A percentile compares a stretch with the other conserved stretches of the same genome.
phyloP scores from a whole-genome alignment of 1,140 invertebrate genomes.

The Drosophila lini region DNA sequence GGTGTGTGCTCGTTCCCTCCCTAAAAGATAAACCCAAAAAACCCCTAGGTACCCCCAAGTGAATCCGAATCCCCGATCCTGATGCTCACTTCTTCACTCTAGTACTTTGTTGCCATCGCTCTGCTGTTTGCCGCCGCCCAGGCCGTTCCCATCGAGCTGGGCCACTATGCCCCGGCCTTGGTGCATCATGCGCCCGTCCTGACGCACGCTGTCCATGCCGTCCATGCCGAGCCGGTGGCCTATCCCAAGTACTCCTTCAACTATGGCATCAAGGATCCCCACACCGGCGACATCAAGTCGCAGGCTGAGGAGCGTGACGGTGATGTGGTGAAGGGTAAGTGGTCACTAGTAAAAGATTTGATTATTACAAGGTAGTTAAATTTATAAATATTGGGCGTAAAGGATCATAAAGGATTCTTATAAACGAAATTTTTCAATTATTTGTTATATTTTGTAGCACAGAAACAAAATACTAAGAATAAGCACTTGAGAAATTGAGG shows the following conservation, averaged over 20 bases:
- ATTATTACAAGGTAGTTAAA: neutral
- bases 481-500: slow-evolving; percentile 35
- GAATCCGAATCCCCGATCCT: slow-evolving; percentile 33
- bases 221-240: slow-evolving; percentile 83
- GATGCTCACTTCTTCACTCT: slow-evolving; percentile 55
- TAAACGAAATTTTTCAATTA: neutral
- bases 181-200: slow-evolving; percentile 76
- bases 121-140: slow-evolving; percentile 76
- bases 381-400: too few species aligned
- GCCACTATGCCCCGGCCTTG: slow-evolving; percentile 76
- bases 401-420: neutral
- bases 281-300: slow-evolving; percentile 88
- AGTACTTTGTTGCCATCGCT: slow-evolving; percentile 83
- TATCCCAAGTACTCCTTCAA: slow-evolving; percentile 86
- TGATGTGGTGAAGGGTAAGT: slow-evolving; percentile 86
- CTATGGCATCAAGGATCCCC: slow-evolving; percentile 86
- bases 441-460: neutral
- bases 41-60: neutral
- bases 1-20: slow-evolving; percentile 49
- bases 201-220: slow-evolving; percentile 73
- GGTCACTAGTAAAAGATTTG: neutral
- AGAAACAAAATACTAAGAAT: slow-evolving; percentile 60
- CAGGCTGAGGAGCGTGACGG: slow-evolving; percentile 87
- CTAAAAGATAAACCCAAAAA: neutral
- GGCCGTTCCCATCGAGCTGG: slow-evolving; percentile 81